These are phyloP conservation scores for Rhinolophus ferrumequinum DNA, from an alignment of 2,113 vertebrate species.

Conservation along the genomic window DNA sequence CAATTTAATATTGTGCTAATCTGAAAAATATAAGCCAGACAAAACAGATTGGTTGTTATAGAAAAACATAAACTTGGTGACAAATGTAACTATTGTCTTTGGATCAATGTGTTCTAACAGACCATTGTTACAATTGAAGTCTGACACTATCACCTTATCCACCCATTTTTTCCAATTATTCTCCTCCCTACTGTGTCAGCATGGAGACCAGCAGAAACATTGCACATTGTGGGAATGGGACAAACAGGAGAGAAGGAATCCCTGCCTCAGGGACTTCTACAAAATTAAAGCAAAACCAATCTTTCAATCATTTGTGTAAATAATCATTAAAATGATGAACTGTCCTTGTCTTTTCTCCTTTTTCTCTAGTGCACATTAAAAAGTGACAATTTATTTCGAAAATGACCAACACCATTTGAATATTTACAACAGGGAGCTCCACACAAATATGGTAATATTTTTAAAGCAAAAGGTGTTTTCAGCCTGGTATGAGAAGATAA, in stretches of 20 bases:
- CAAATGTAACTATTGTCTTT: not conserved
- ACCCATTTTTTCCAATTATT: not conserved
- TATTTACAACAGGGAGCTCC: constrained; percentile 10
- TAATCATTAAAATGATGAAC: constrained; percentile 33
- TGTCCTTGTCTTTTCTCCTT: constrained; percentile 2
- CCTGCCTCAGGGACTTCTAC: not conserved
- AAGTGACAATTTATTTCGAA: constrained; percentile 59
- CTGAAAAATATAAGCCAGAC: constrained; percentile 1
- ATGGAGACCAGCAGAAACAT: not conserved
- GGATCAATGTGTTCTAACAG: not conserved
- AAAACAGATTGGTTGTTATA: not conserved
- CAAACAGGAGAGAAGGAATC: not conserved
- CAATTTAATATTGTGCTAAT: not conserved
- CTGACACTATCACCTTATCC: not conserved
- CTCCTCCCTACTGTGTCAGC: not conserved
- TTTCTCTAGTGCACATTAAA: not conserved
- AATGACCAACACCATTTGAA: constrained; percentile 55
- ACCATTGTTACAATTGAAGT: not conserved
- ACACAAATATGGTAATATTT: not conserved
- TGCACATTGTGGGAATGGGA: not conserved
- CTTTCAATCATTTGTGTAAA: constrained; percentile 33
- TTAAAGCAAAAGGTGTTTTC: constrained; percentile 61
- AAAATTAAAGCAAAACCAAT: not conserved
- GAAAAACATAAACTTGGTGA: not conserved
- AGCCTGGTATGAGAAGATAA: constrained; percentile 50